Evolutionary conservation across 2,113 vertebrate genomes (phyloP).

Genomic region (Carollia perspicillata): DNA sequence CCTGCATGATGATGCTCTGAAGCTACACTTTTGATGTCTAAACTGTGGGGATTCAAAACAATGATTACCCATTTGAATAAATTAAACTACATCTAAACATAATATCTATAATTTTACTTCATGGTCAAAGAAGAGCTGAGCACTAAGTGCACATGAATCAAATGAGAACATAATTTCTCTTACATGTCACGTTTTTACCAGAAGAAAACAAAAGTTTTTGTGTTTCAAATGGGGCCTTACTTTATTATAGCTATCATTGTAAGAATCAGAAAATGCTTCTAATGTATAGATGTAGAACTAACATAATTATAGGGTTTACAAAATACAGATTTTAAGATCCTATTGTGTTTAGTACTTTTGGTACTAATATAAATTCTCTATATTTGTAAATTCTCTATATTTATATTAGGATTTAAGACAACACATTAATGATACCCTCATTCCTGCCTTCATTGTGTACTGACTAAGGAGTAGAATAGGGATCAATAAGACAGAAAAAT

Average conservation of each 20-base stretch:
- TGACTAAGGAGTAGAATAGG: not conserved
- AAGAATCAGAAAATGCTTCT: not conserved
- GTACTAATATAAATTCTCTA: not conserved
- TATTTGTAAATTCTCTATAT: not conserved
- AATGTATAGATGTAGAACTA: not conserved
- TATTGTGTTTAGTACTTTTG: not conserved
- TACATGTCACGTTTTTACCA: not conserved
- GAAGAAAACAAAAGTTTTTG: not conserved
- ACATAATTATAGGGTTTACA: not conserved
- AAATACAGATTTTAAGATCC: not conserved
- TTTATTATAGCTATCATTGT: not conserved
- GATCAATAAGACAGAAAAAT: not conserved
- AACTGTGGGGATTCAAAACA: not conserved
- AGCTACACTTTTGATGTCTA: not conserved
- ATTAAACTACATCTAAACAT: not conserved
- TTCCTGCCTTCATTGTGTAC: not conserved
- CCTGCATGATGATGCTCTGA: not conserved
- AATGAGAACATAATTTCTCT: not conserved
- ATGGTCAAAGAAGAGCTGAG: not conserved
- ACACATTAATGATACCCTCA: not conserved
- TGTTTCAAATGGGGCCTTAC: not conserved
- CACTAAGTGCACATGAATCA: not conserved
- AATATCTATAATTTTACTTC: conserved; percentile 17
- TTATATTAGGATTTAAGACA: not conserved
- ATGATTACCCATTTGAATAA: not conserved